Conservation (phyloP, 1,140 invertebrate genomes). For the Euborellia annulipes region DNA sequence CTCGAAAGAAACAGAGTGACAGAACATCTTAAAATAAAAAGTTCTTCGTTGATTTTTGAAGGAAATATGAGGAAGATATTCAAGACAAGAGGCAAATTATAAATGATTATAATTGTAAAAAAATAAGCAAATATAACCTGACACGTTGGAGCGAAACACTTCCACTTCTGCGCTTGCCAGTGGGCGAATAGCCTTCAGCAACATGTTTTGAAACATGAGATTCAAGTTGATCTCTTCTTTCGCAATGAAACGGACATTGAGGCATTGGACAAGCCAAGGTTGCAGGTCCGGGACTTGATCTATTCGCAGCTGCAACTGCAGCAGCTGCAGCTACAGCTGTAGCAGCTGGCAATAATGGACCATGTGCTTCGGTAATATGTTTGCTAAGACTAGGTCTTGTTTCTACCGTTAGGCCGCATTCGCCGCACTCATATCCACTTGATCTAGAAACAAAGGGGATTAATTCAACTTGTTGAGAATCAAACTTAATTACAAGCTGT, state of each 20-base stretch:
- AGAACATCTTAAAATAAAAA: too few relatives aligned
- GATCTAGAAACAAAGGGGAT: not conserved
- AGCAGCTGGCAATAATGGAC: conserved; percentile 8
- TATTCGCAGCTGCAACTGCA: conserved; percentile 19
- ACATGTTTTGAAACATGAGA: conserved; percentile 28
- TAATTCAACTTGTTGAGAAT: not conserved
- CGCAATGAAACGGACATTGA: conserved; percentile 27
- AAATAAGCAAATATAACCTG: too few relatives aligned
- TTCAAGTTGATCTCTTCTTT: conserved; percentile 27
- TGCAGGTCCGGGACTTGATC: not conserved
- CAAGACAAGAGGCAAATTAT: too few relatives aligned
- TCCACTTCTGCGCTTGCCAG: conserved; percentile 24
- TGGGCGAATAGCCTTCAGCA: conserved; percentile 26
- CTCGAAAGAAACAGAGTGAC: too few relatives aligned
- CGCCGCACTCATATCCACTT: conserved; percentile 26
- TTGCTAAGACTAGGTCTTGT: conserved; percentile 28
- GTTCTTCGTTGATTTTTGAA: too few relatives aligned
- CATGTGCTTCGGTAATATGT: conserved; percentile 26
- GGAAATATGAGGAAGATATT: too few relatives aligned
- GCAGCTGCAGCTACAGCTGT: conserved; percentile 16
- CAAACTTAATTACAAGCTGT: too few relatives aligned
- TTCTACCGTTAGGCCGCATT: conserved; percentile 24
- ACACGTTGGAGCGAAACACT: conserved; percentile 30
- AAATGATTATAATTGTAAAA: too few relatives aligned
- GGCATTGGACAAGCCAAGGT: conserved; percentile 22